Percentiles rank a stretch among this genome's conserved stretches.
Conservation (phyloP, 2,113 vertebrate genomes). For the Barnardius zonarius region DNA sequence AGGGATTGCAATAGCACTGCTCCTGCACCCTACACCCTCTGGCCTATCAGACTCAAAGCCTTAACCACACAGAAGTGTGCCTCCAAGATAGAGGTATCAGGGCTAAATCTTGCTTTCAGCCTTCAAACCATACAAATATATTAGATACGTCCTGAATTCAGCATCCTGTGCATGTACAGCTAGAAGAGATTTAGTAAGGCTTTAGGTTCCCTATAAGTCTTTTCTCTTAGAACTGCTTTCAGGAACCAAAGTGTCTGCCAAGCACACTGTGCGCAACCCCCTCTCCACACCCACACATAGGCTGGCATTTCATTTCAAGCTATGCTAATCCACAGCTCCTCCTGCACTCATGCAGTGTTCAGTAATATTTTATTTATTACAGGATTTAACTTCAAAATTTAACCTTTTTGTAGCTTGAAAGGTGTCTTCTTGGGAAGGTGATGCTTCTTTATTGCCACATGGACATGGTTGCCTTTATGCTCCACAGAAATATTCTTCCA, state of each 20-base stretch:
- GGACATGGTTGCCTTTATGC: neutral
- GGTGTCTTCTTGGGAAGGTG: neutral
- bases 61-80: neutral
- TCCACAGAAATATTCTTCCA: neutral
- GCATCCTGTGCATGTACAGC: neutral
- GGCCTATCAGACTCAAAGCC: neutral
- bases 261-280: neutral
- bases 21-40: neutral
- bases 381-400: neutral
- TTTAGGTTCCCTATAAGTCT: neutral
- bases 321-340: neutral
- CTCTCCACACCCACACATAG: neutral
- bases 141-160: neutral
- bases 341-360: neutral
- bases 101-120: neutral
- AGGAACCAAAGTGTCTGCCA: neutral
- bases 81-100: too few species aligned
- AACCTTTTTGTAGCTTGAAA: neutral
- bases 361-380: constrained; percentile 21
- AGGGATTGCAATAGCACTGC: neutral
- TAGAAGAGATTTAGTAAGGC: neutral
- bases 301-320: neutral
- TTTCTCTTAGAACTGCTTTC: neutral
- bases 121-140: neutral
- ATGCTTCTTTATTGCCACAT: neutral